Evolutionary conservation across 2,888 invertebrate genomes (phyloP).

Genomic region (Chymomyza procnemis): DNA sequence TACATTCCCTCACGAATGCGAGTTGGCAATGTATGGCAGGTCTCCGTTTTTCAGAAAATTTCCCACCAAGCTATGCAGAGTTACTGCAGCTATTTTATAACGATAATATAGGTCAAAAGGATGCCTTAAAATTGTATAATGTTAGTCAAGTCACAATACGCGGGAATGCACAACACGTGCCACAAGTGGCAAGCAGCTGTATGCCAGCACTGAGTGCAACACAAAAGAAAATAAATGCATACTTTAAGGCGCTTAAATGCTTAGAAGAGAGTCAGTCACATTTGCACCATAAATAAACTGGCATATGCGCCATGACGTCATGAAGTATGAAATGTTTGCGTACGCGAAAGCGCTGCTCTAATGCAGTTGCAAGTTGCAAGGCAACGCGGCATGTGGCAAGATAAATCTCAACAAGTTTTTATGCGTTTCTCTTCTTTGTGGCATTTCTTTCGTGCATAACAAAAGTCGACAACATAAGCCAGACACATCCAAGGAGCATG

Average conservation of each 20-base stretch:
- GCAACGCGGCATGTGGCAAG: slow-evolving; percentile 60
- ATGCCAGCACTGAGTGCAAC: slow-evolving; percentile 1
- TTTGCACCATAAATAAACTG: slow-evolving; percentile 65
- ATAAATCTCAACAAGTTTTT: slow-evolving; percentile 72
- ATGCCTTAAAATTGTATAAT: slow-evolving; percentile 37
- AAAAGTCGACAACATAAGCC: slow-evolving; percentile 64
- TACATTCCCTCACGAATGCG: too few species aligned
- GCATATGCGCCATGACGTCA: slow-evolving; percentile 58
- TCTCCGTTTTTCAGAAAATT: too few species aligned
- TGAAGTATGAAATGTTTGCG: too few species aligned
- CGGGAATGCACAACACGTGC: slow-evolving; percentile 15
- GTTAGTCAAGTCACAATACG: slow-evolving; percentile 26
- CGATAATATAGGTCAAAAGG: slow-evolving; percentile 36
- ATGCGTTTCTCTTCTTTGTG: slow-evolving; percentile 46
- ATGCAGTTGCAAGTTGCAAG: slow-evolving; percentile 50
- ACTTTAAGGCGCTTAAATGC: slow-evolving; percentile 69
- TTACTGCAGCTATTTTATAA: slow-evolving; percentile 24
- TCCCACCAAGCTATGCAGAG: neutral
- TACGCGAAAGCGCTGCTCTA: slow-evolving; percentile 26
- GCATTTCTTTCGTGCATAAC: slow-evolving; percentile 33
- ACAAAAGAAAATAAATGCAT: slow-evolving; percentile 41
- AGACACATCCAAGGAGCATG: slow-evolving; percentile 25
- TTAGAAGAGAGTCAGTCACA: slow-evolving; percentile 37
- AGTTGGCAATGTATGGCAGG: too few species aligned
- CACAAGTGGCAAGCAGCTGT: slow-evolving; percentile 18